Conservation (phyloP, 2,888 invertebrate genomes). For the Micoletzkya japonica region DNA sequence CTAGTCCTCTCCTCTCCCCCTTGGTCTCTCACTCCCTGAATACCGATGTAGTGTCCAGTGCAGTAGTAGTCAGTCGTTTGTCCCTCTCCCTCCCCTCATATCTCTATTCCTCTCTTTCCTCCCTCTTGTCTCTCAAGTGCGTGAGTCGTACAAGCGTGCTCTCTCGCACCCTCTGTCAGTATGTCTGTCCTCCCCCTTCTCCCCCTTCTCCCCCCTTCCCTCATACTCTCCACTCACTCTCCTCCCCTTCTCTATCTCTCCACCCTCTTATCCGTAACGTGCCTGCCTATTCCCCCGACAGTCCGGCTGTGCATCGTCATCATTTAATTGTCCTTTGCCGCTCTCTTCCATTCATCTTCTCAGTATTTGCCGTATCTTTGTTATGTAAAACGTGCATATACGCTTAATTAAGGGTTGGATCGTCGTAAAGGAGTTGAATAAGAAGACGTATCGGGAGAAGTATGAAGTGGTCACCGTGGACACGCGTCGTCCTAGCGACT, state of each 20-base stretch:
- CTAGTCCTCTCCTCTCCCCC: neutral
- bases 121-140: neutral
- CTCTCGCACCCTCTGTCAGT: neutral
- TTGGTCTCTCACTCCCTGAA: neutral
- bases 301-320: too few relatives aligned
- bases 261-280: too few relatives aligned
- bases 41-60: too few relatives aligned
- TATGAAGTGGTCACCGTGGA: neutral
- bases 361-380: too few relatives aligned
- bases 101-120: neutral
- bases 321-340: too few relatives aligned
- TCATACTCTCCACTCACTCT: neutral
- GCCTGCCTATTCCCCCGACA: too few relatives aligned
- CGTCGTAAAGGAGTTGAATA: too few relatives aligned
- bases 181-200: neutral
- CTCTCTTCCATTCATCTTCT: too few relatives aligned
- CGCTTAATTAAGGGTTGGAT: too few relatives aligned
- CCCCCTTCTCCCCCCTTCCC: neutral
- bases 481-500: neutral
- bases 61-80: too few relatives aligned
- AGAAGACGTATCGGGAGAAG: neutral
- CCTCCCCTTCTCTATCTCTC: neutral
- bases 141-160: neutral
- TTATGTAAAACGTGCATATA: too few relatives aligned
- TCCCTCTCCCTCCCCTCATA: slow-evolving; percentile 1